Percentiles rank a stretch among this genome's conserved stretches.
phyloP scores from a whole-genome alignment of 2,888 invertebrate genomes.

The Caenorhabditis wallacei region DNA sequence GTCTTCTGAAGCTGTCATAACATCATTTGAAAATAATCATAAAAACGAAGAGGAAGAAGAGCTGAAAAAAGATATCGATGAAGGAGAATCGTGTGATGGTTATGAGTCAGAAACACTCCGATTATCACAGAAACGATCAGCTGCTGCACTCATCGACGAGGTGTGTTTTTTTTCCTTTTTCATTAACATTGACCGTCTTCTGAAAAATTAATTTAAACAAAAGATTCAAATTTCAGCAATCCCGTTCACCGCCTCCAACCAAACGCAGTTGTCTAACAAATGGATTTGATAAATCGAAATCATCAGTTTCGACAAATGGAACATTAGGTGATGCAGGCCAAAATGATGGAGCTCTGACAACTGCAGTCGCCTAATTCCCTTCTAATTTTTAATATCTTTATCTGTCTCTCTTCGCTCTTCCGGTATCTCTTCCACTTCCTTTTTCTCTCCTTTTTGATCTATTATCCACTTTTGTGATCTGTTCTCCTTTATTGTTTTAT shows the following conservation, averaged over 20 bases:
- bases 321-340: slow-evolving; percentile 42
- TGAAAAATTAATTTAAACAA: not conserved
- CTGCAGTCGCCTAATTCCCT: slow-evolving; percentile 57
- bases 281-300: slow-evolving; percentile 70
- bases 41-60: slow-evolving; percentile 43
- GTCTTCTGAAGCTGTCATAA: slow-evolving; percentile 18
- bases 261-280: slow-evolving; percentile 70
- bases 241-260: slow-evolving; percentile 62
- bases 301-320: slow-evolving; percentile 56
- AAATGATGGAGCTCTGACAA: slow-evolving; percentile 64
- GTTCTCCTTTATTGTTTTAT: slow-evolving; percentile 11
- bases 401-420: not conserved
- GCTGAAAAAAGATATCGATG: slow-evolving; percentile 40
- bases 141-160: slow-evolving; percentile 58
- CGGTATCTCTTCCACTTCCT: not conserved
- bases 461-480: slow-evolving; percentile 23
- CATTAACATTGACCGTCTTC: no score
- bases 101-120: slow-evolving; percentile 33
- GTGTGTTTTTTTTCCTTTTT: slow-evolving; percentile 22
- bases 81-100: slow-evolving; percentile 51
- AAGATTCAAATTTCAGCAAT: slow-evolving; percentile 44
- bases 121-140: slow-evolving; percentile 45
- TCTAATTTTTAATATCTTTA: slow-evolving; percentile 6
- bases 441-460: slow-evolving; percentile 26
- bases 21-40: slow-evolving; percentile 7